phyloP scores from a whole-genome alignment of 2,113 vertebrate species.

The Danionella cerebrum region DNA sequence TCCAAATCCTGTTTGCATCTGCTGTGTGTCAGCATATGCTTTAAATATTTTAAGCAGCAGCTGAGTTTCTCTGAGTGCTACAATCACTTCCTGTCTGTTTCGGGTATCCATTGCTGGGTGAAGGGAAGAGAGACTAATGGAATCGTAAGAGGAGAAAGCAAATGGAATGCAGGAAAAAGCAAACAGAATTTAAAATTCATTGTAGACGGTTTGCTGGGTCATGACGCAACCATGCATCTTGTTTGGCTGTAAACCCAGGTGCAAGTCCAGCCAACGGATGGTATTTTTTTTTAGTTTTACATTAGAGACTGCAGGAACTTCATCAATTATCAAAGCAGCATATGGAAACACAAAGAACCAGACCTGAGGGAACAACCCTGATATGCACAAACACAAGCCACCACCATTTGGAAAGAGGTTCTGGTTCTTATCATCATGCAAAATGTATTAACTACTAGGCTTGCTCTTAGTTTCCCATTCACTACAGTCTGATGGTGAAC shows the following conservation, averaged over 20 bases:
- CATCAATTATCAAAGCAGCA: not conserved
- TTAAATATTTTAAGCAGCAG: conserved; percentile 27
- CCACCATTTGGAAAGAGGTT: not conserved
- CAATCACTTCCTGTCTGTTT: not conserved
- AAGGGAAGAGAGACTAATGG: not conserved
- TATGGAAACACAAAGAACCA: not conserved
- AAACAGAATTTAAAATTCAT: not conserved
- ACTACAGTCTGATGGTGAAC: not conserved
- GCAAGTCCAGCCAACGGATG: not conserved
- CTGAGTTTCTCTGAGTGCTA: not conserved
- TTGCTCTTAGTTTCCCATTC: not conserved
- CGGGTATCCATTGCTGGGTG: not conserved
- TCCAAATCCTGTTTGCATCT: conserved; percentile 35
- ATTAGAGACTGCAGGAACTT: not conserved
- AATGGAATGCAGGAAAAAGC: not conserved
- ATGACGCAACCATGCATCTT: not conserved
- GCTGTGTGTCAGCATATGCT: conserved; percentile 13
- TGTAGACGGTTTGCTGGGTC: not conserved
- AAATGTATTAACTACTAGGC: not conserved
- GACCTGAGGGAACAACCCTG: not conserved
- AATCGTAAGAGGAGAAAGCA: not conserved
- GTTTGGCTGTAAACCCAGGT: not conserved
- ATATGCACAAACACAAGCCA: not conserved
- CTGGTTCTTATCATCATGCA: not conserved
- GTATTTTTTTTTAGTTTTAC: not conserved